phyloP scores from a whole-genome alignment of 2,797 vertebrate species.

The Scomberomorus guttatus region DNA sequence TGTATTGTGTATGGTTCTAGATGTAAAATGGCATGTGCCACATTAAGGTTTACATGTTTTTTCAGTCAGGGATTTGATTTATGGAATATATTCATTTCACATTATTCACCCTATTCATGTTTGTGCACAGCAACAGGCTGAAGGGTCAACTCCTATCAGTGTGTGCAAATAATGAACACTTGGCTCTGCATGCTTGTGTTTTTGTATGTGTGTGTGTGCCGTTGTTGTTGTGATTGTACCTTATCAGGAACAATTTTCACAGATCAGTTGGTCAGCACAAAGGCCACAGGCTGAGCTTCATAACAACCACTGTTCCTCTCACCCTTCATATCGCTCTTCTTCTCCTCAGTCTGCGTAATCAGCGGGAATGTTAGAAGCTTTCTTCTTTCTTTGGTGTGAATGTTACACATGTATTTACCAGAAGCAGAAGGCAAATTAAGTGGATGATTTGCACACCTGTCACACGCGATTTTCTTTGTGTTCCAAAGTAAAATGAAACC shows the following conservation, averaged over 20 bases:
- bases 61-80: background rate
- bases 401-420: no score
- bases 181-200: background rate
- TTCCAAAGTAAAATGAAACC: background rate
- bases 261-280: constrained; percentile 49
- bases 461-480: background rate
- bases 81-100: background rate
- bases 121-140: constrained; percentile 27
- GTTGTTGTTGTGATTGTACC: constrained; percentile 29
- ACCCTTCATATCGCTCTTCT: background rate
- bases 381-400: background rate
- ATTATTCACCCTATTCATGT: background rate
- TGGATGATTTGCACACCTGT: background rate
- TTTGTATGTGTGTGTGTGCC: constrained; percentile 3
- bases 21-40: background rate
- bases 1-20: background rate
- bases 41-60: background rate
- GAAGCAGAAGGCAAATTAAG: background rate
- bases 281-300: constrained; percentile 40
- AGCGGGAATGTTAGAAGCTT: no score
- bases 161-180: constrained; percentile 32
- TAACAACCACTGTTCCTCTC: constrained; percentile 15
- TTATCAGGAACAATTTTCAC: constrained; percentile 52
- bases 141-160: constrained; percentile 18
- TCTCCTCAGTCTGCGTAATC: background rate